These are phyloP conservation scores for Diabrotica balteata DNA, from an alignment of 2,888 invertebrate species.

Conservation along the genomic window DNA sequence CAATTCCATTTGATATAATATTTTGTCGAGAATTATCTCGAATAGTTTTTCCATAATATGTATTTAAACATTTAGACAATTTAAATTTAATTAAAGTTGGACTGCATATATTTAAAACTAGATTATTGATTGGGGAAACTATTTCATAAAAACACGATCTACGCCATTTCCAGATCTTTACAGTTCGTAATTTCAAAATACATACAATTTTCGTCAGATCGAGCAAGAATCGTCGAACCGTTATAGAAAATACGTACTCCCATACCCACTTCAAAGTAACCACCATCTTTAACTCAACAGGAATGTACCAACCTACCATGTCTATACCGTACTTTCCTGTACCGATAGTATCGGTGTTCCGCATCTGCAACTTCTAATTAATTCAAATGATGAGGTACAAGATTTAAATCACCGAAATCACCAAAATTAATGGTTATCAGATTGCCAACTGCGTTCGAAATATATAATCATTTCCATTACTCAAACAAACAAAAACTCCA, in stretches of 20 bases:
- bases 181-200: neutral
- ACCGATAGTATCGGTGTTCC: constrained; percentile 25
- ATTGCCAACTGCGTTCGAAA: constrained; percentile 26
- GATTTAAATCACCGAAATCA: constrained; percentile 29
- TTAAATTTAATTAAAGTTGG: no score
- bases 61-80: no score
- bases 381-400: constrained; percentile 30
- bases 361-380: constrained; percentile 30
- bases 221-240: constrained; percentile 6
- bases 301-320: constrained; percentile 13
- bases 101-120: no score
- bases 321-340: constrained; percentile 15
- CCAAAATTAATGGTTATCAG: constrained; percentile 29
- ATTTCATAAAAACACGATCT: no score
- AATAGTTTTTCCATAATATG: no score
- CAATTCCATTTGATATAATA: no score
- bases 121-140: no score
- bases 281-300: constrained; percentile 12
- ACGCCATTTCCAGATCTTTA: no score
- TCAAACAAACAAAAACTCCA: constrained; percentile 29
- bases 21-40: no score
- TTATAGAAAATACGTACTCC: constrained; percentile 8
- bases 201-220: constrained; percentile 4
- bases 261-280: constrained; percentile 4
- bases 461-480: constrained; percentile 26